phyloP scores from a whole-genome alignment of 2,888 invertebrate genomes.

The Junonia oenone region DNA sequence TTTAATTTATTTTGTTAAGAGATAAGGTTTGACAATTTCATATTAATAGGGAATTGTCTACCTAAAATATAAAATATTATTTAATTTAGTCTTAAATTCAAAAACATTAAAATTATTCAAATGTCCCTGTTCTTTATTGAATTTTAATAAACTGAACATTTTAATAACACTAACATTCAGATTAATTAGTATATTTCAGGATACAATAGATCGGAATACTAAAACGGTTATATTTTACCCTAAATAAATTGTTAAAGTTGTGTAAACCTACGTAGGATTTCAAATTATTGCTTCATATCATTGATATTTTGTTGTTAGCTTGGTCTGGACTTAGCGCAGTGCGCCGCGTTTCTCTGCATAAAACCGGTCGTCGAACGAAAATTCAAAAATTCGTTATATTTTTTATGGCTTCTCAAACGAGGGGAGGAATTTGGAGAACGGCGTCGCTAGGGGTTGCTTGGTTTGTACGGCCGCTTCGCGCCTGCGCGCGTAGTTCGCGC shows the following conservation, averaged over 20 bases:
- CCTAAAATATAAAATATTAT: neutral
- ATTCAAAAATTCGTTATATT: constrained; percentile 76
- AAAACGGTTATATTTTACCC: neutral
- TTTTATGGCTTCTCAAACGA: constrained; percentile 70
- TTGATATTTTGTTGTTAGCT: constrained; percentile 12
- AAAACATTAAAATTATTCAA: neutral
- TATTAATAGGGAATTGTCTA: neutral
- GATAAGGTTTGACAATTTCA: no score
- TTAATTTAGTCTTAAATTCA: neutral
- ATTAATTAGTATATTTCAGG: neutral
- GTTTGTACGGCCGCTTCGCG: constrained; percentile 65
- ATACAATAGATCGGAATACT: neutral
- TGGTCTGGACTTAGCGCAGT: constrained; percentile 22
- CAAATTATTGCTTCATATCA: constrained; percentile 7
- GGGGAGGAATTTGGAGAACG: constrained; percentile 66
- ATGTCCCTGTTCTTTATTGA: neutral
- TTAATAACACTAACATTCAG: constrained; percentile 9
- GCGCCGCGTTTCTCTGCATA: constrained; percentile 35
- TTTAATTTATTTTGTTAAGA: no score
- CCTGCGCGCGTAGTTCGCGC: constrained; percentile 79
- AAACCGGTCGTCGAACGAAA: constrained; percentile 70
- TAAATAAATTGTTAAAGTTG: constrained; percentile 15
- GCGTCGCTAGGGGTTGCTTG: constrained; percentile 72
- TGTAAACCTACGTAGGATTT: constrained; percentile 13
- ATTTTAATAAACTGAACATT: neutral